Conservation (phyloP, 2,113 vertebrate genomes). For the Psittacus erithacus region DNA sequence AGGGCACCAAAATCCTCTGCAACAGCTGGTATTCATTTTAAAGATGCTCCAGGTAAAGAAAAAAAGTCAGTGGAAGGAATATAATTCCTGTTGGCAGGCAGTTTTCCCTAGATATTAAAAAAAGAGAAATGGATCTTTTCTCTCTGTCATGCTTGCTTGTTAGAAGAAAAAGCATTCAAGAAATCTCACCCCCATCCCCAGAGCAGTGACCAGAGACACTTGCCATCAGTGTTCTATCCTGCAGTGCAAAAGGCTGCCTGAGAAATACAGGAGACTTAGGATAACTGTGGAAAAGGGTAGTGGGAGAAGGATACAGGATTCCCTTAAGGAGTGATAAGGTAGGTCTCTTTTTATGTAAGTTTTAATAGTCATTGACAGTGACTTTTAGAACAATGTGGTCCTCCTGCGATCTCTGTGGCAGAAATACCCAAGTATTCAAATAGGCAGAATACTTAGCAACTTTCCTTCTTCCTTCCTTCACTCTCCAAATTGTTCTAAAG, state of each 20-base stretch:
- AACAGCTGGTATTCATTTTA: constrained; percentile 55
- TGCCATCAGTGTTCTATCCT: neutral
- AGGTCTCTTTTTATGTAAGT: neutral
- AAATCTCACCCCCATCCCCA: neutral
- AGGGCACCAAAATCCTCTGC: constrained; percentile 11
- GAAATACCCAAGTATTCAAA: neutral
- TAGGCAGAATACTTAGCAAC: neutral
- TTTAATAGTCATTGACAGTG: neutral
- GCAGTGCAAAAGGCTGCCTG: neutral
- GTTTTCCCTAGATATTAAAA: neutral
- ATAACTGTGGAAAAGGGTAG: neutral
- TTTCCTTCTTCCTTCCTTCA: neutral
- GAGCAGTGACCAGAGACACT: neutral
- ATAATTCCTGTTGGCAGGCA: constrained; percentile 19
- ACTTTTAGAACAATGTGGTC: neutral
- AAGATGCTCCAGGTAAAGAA: constrained; percentile 39
- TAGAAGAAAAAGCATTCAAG: neutral
- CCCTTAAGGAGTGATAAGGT: neutral
- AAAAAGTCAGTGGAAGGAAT: neutral
- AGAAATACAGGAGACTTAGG: neutral
- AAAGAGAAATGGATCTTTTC: neutral
- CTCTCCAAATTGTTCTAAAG: neutral
- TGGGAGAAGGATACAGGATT: neutral
- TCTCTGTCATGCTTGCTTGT: neutral
- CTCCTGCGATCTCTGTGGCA: neutral